Evolutionary conservation across 1,140 invertebrate genomes (phyloP), one percentile per base, ranked within the genome.

Genomic region (Brachionus paranguensis): DNA sequence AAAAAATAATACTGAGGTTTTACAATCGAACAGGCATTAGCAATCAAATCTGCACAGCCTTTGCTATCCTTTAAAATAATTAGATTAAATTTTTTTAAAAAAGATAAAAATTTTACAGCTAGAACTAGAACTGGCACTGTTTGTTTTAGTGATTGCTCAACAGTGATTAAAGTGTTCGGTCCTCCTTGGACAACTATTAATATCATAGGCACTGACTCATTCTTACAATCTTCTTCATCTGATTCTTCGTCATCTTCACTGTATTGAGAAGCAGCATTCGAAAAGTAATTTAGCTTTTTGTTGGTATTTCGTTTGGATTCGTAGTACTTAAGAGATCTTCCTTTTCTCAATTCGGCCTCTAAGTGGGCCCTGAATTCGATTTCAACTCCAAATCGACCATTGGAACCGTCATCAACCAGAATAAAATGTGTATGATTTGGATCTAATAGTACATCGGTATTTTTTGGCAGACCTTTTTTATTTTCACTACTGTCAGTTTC

Each of bases 201-300:
- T 10, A 90, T 87, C 10, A 89, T 86, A 4, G 90, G 90, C 7
- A 89, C 85, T 17, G 72, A 55, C 27, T 65, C 70, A 60, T 55
- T 60, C 53, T 11, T 14, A 37, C 53, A 41, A 37, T 60, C 20
- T 88, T 89, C n/a, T 88, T 88, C 24, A 86, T 86, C 86, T 96
- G 97, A 45, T 98, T 95, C 89, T 97, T 98, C 88, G 98, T 96
- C 85, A 97, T 91, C 72, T 98, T 96, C 20, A 95, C 94, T 85
- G 96, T 91, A 87, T 98, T 95, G 1, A 96, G 98, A 90, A 97
- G 96, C 64, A 94, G 95, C 64, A 96, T 96, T 83, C 96, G 96
- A 89, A 94, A 78, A 98, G 95, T 86, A 12, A 1, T 88, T 88
- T 85, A 87, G 88, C 84, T 88, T 89, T 72, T 88, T 88, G 12